These are phyloP conservation scores for Microhierax caerulescens DNA, from an alignment of 2,797 vertebrate species.

Conservation along the genomic window DNA sequence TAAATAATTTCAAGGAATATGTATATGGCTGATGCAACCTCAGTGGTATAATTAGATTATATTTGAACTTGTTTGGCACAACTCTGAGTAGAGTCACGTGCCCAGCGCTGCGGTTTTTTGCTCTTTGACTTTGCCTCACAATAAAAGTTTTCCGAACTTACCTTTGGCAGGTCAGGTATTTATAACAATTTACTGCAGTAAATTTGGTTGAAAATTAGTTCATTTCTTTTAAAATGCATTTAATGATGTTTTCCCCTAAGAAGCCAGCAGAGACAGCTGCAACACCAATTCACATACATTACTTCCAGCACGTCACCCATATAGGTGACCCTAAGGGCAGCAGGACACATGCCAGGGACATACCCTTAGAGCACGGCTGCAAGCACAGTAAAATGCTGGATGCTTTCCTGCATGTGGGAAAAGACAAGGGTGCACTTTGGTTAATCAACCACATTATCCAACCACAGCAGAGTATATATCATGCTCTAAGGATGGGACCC, in stretches of 20 bases:
- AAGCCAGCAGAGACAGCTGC: background rate
- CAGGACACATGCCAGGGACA: background rate
- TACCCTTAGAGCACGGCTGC: background rate
- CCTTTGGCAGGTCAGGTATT: too few relatives aligned
- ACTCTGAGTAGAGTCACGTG: too few relatives aligned
- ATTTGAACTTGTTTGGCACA: too few relatives aligned
- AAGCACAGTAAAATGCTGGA: background rate
- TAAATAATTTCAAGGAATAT: too few relatives aligned
- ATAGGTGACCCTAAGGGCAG: background rate
- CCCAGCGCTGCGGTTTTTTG: too few relatives aligned
- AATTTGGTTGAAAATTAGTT: background rate
- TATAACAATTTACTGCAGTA: background rate
- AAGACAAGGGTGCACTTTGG: background rate
- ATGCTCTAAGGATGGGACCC: background rate
- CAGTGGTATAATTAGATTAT: too few relatives aligned
- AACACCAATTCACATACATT: accelerated
- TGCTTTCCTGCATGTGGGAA: background rate
- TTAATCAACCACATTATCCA: background rate
- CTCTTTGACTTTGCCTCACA: too few relatives aligned
- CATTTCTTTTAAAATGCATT: background rate
- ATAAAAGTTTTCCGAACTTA: too few relatives aligned
- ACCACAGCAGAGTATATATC: accelerated
- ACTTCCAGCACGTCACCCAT: background rate
- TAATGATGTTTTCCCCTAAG: background rate
- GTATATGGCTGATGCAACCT: too few relatives aligned